Conservation (phyloP, 2,797 vertebrate genomes). For the Oreochromis mossambicus region DNA sequence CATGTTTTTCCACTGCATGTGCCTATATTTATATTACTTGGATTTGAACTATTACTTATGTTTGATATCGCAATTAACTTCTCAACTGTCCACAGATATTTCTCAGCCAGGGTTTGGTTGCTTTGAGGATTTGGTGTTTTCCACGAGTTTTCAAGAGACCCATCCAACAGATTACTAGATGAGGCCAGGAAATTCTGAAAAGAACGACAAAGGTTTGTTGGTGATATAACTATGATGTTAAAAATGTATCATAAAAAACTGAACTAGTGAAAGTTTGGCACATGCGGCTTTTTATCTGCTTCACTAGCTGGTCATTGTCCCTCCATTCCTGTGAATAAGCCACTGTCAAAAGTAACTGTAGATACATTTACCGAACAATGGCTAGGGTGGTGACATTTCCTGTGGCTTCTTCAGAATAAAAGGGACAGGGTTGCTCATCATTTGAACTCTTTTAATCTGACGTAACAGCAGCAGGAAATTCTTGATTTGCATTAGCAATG, state of each 20-base stretch:
- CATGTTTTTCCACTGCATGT: not conserved
- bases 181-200: conserved; percentile 62
- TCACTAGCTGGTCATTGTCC: not conserved
- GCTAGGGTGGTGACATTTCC: not conserved
- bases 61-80: not conserved
- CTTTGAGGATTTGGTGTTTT: fast-evolving
- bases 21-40: conserved; percentile 39
- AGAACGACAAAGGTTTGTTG: not conserved
- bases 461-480: not conserved
- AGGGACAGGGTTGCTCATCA: not conserved
- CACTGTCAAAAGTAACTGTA: not conserved
- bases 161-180: conserved; percentile 65
- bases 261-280: not conserved
- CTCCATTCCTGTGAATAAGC: not conserved
- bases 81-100: conserved; percentile 55
- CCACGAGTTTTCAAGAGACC: not conserved
- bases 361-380: not conserved
- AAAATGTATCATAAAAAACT: not conserved
- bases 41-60: fast-evolving
- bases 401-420: not conserved
- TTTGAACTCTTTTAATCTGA: not conserved
- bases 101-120: not conserved
- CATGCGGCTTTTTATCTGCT: not conserved
- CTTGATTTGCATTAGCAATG: not conserved
- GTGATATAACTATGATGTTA: not conserved